Base-by-base conservation (phyloP, 2,888 invertebrate species). In the Tuta absoluta region DNA sequence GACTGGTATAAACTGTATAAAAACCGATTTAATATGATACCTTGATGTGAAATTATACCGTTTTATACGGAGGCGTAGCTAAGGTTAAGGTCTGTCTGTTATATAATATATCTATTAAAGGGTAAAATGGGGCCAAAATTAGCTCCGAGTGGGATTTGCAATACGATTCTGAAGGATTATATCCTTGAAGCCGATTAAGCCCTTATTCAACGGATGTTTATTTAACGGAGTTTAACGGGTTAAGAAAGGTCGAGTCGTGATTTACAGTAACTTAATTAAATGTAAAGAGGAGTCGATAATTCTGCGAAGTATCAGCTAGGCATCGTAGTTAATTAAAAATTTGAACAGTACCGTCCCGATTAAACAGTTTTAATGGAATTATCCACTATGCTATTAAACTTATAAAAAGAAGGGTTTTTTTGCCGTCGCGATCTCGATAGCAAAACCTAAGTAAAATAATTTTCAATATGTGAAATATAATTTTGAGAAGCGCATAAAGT, bases 211-310 rank as follows among this genome's bases (percentile, higher is more conserved):
- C 51, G 12, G 12, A 23, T 51, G 51, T 51, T 51, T 51, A 51
- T 23, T 51, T 21, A 51, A 51, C 21, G 21, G 51, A 49, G 19
- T 23, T 51, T 23, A 51, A 23, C 51, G 51, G 51, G 51, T 51
- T 51, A 23, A 51, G 48, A 19, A 48, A 48, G 48, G 19, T 48
- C 48, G 12, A 48, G 48, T 8, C 19, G 19, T 51, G 21, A 51
- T 51, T 51, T 51, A 51, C 51, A 51, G 51, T 19, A 12, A 12
- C 51, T 21, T 51, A 51, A 51, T 51, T 19, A 51, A 51, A 51
- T 21, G 51, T 51, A 19, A 51, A 21, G 51, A 23, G 10, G 21
- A 33, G 1, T 49, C 10, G 8, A 21, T 4, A 12, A 19, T 51
- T 51, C 23, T 7, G 12, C 41, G n/a, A 41, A 41, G 14, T 41